These are phyloP conservation scores for Electrophaes corylata DNA, from an alignment of 2,888 invertebrate species.

Conservation along the genomic window DNA sequence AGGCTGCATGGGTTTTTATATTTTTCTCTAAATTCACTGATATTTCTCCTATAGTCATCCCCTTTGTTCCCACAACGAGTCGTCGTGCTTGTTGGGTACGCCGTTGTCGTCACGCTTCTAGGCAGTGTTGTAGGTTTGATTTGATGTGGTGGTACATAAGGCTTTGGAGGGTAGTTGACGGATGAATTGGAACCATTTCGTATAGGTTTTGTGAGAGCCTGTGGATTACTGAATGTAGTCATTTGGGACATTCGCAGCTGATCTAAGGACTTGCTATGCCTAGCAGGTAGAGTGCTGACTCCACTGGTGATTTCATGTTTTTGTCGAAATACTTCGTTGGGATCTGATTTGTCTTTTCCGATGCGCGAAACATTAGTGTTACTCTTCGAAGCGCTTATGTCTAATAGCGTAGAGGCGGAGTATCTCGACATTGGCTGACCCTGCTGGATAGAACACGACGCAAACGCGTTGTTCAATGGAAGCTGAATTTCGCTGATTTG, in stretches of 20 bases:
- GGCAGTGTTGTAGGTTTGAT: slow-evolving; percentile 79
- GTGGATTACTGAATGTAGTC: slow-evolving; percentile 61
- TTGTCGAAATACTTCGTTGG: slow-evolving; percentile 63
- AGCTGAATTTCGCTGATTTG: slow-evolving; percentile 81
- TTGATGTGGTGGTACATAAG: slow-evolving; percentile 70
- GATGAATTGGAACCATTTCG: slow-evolving; percentile 73
- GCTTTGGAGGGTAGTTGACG: slow-evolving; percentile 77
- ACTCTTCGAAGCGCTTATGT: slow-evolving; percentile 68
- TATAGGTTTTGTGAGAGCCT: slow-evolving; percentile 63
- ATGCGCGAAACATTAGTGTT: slow-evolving; percentile 56
- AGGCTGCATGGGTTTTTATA: slow-evolving; percentile 84
- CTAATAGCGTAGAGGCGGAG: slow-evolving; percentile 84
- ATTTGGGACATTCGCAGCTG: slow-evolving; percentile 86
- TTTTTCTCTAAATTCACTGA: slow-evolving; percentile 86
- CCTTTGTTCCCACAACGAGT: slow-evolving; percentile 74
- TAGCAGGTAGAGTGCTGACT: slow-evolving; percentile 85
- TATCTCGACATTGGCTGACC: slow-evolving; percentile 82
- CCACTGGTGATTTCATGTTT: slow-evolving; percentile 76
- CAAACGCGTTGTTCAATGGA: slow-evolving; percentile 71
- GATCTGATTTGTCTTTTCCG: slow-evolving; percentile 62
- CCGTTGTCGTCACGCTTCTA: slow-evolving; percentile 76
- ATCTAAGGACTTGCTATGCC: slow-evolving; percentile 93
- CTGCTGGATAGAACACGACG: slow-evolving; percentile 74
- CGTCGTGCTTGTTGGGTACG: slow-evolving; percentile 76
- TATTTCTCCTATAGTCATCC: slow-evolving; percentile 84